These are phyloP conservation scores for Laupala kohalensis DNA, from an alignment of 1,140 invertebrate species.

Conservation along the genomic window DNA sequence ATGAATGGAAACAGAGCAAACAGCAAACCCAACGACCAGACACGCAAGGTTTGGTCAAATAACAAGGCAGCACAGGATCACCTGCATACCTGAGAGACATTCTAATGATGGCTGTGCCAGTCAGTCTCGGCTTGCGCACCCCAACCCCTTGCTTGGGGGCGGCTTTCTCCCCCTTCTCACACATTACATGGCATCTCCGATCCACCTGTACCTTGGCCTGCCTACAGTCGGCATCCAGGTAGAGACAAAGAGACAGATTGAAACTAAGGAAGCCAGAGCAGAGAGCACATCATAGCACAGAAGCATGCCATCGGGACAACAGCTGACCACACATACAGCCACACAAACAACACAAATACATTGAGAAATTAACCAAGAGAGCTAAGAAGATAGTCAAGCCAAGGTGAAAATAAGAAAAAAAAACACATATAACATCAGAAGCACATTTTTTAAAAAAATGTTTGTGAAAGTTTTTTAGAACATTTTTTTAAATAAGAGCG, in stretches of 20 bases:
- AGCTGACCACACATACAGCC: not conserved
- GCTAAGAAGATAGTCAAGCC: no score
- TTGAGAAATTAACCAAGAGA: no score
- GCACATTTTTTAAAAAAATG: no score
- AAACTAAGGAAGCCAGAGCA: not conserved
- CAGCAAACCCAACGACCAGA: not conserved
- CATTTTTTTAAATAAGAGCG: no score
- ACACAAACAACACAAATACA: no score
- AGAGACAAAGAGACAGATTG: not conserved
- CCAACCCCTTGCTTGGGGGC: not conserved
- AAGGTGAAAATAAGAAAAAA: no score
- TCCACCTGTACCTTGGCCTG: not conserved
- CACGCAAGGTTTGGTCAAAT: not conserved
- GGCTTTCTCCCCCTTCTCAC: not conserved
- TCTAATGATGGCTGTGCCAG: constrained; percentile 21
- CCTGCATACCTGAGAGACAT: constrained; percentile 23
- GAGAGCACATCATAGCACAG: not conserved
- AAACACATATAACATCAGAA: no score
- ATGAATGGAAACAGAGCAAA: no score
- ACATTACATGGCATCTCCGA: not conserved
- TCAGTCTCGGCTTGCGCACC: constrained; percentile 12
- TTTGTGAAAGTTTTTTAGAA: no score
- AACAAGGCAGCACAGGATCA: not conserved
- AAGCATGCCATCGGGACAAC: not conserved
- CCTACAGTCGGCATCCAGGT: not conserved